Evolutionary conservation across 1,140 invertebrate genomes (phyloP), one percentile per base, ranked within the genome.

Genomic region (Radopholus similis): DNA sequence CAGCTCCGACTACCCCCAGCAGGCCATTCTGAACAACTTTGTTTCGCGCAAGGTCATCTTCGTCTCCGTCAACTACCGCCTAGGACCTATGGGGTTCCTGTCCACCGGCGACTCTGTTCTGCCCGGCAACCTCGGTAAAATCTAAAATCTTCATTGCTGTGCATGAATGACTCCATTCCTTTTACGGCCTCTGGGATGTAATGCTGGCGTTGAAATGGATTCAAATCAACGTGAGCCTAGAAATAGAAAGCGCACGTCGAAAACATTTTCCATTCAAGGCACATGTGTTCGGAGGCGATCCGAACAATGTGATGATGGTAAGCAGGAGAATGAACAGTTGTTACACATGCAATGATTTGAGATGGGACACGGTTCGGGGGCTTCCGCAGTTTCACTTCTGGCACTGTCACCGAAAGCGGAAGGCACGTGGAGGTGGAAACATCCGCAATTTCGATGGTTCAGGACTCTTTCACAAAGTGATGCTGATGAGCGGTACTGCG

Each of bases 31-130:
- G 15, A 78, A 80, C 55, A 81, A 81, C 66, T 82, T 81, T 55
- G 91, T 91, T 77, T 91, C 91, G 82, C 91, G 93, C 28, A 89
- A 91, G 75, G 89, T 96, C 74, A 90, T 97, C 72, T 92, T 97
- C 64, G 90, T 97, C 82, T 93, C 93, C 70, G 89, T 97, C 81
- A 98, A 97, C 87, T 98, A 95, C 86, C 88, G 95, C 72, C 88
- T 97, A 40, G 95, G 94, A 69, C 89, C 95, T 78, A 85, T 97
- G 74, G 93, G 94, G 90, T 89, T 70, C 8, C 9, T 4, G n/a
- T 80, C 74, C 32, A 83, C 76, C 26, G 91, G 90, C 70, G 90
- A 91, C 76, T 90, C 89, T 9, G 90, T 93, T 73, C 90, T 91
- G 35, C 92, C 92, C 0, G 94, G 93, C n/a, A 97, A 97, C 83